Evolutionary conservation across 2,797 vertebrate genomes (phyloP).

Genomic region (Sorex maritimensis): DNA sequence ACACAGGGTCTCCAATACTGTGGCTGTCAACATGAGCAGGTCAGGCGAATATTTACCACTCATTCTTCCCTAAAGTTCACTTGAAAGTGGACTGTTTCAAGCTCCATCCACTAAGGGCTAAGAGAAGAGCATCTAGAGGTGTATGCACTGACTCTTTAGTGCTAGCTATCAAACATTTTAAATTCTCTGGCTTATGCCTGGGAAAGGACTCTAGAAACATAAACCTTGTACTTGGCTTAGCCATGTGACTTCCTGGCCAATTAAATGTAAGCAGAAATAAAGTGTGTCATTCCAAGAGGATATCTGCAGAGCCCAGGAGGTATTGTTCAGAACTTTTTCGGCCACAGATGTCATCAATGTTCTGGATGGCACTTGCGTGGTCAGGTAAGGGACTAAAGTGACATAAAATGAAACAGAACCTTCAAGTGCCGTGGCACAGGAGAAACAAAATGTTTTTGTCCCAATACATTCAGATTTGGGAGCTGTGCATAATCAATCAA

Average conservation of each 20-base stretch:
- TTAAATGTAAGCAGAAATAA: conserved; percentile 22
- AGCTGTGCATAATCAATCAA: neutral
- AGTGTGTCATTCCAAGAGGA: accelerated
- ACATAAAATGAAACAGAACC: neutral
- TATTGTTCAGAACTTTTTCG: neutral
- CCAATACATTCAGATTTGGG: neutral
- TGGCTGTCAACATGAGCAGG: neutral
- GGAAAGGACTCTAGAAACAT: neutral
- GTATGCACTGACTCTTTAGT: neutral
- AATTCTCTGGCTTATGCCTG: neutral
- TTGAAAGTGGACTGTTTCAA: neutral
- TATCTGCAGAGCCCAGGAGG: neutral
- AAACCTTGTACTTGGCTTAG: neutral
- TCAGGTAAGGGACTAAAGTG: neutral
- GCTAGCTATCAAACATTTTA: neutral
- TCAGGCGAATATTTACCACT: neutral
- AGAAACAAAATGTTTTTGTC: conserved; percentile 18
- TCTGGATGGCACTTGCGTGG: neutral
- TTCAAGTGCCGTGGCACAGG: neutral
- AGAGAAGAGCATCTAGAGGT: neutral
- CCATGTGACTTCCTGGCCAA: neutral
- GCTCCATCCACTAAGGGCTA: neutral
- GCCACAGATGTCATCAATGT: neutral
- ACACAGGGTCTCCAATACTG: neutral
- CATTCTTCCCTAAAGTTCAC: neutral